These are phyloP conservation scores for Nudaria mundana DNA, from an alignment of 2,888 invertebrate species.

Conservation along the genomic window DNA sequence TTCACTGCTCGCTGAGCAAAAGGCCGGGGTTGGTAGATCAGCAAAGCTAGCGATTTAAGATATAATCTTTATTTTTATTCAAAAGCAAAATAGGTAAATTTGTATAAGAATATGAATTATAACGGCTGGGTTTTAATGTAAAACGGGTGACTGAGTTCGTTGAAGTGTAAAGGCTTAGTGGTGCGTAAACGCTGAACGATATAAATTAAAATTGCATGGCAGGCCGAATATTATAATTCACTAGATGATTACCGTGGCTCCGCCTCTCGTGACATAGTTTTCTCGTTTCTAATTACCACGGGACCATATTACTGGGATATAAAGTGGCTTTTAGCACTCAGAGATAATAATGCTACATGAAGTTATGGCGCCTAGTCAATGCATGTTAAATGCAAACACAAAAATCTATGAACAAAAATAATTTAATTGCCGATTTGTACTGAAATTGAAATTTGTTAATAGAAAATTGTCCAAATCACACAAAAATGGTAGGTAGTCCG, in stretches of 20 bases:
- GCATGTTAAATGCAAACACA: too few relatives aligned
- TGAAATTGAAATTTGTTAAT: too few relatives aligned
- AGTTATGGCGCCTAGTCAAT: too few relatives aligned
- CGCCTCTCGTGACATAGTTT: too few relatives aligned
- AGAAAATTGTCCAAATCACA: too few relatives aligned
- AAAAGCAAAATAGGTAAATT: conserved; percentile 15
- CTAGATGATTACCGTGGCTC: background rate
- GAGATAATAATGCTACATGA: too few relatives aligned
- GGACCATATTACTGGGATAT: too few relatives aligned
- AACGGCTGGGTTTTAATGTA: conserved; percentile 10
- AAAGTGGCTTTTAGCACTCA: too few relatives aligned
- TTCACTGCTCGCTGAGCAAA: conserved; percentile 49
- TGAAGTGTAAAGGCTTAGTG: conserved; percentile 1
- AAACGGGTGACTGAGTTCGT: background rate
- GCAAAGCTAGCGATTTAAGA: conserved; percentile 14
- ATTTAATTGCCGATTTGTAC: too few relatives aligned
- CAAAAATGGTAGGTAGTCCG: too few relatives aligned
- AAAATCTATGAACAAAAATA: too few relatives aligned
- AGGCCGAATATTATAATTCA: background rate
- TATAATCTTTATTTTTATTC: conserved; percentile 27
- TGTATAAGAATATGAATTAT: conserved; percentile 23
- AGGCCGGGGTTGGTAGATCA: conserved; percentile 31
- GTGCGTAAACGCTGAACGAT: background rate
- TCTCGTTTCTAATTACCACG: too few relatives aligned
- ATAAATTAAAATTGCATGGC: background rate